Base-by-base conservation (phyloP, 2,113 vertebrate species). In the Rhabdornis inornatus region DNA sequence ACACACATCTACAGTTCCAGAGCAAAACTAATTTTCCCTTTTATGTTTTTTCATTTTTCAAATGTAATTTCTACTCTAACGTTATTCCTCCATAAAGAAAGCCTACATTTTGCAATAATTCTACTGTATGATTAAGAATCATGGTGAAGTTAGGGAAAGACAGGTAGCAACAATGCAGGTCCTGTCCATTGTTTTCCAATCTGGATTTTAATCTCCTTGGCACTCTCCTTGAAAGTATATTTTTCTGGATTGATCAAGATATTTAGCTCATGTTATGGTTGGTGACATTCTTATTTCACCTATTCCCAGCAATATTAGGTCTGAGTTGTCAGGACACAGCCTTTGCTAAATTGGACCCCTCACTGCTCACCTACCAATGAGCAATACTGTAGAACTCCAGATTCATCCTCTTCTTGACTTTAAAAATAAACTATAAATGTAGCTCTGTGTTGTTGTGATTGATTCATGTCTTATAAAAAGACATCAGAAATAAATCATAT, bases 21-120 rank as follows among this genome's bases (percentile, higher is more conserved):
- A 74, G 8, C 31, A 87, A 55, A 28, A 16, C 3, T 16, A 0
- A 6, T 28, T 76, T 63, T 6, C 50, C 6, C 2, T 19, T 11
- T 44, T 59, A 14, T 55, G n/a, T 17, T 17, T 8, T 33, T 23
- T 3, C 0, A 40, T 47, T 66, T 66, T 76, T 68, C 27, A 52
- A 59, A 39, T 27, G 5, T 17, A 0, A 2, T 56, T 68, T 80
- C 52, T 64, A 35, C 37, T 60, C 3, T 44, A 72, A 60, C 28
- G 6, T 0, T 71, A 33, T 76, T 80, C 16, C 5, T 79, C 16
- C 24, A 8, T 5, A 69, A 7, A 40, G 10, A 60, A 77, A 77
- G 3, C 3, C 53, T 80, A 11, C 68, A 10, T 76, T 90, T 71
- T 92, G 8, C 40, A 59, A 16, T 47, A 39, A 44, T 61, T 21